phyloP scores from a whole-genome alignment of 2,797 vertebrate species.

The Syngnathus rostellatus region DNA sequence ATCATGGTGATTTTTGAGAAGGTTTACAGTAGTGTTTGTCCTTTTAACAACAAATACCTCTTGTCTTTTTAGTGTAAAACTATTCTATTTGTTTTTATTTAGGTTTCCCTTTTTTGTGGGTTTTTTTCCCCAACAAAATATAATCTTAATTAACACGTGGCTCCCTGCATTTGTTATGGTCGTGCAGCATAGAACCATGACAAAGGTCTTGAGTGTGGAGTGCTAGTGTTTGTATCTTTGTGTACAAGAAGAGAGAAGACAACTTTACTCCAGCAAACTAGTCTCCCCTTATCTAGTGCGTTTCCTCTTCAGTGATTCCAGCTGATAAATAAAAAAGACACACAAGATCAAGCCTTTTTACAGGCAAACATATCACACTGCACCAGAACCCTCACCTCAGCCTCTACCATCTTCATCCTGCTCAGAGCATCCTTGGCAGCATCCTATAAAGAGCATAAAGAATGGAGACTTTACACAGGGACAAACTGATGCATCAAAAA shows the following conservation, averaged over 20 bases:
- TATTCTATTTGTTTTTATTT: not conserved
- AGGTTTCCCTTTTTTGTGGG: not conserved
- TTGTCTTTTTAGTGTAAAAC: not conserved
- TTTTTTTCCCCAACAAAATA: not conserved
- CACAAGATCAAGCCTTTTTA: not conserved
- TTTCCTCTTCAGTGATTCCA: slow-evolving; percentile 65
- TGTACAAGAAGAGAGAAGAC: slow-evolving; percentile 9
- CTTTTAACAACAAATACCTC: not conserved
- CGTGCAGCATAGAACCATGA: slow-evolving; percentile 16
- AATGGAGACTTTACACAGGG: not conserved
- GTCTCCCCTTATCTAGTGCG: slow-evolving; percentile 47
- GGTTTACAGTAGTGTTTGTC: not conserved
- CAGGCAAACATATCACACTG: not conserved
- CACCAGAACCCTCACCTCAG: slow-evolving; percentile 65
- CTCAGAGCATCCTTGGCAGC: slow-evolving; percentile 83
- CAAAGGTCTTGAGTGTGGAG: slow-evolving; percentile 23
- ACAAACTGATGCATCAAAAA: not conserved
- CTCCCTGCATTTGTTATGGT: slow-evolving; percentile 32
- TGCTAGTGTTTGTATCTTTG: not conserved
- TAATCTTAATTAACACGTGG: slow-evolving; percentile 30
- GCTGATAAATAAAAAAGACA: slow-evolving; percentile 38
- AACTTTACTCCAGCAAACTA: slow-evolving; percentile 45
- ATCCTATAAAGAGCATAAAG: slow-evolving; percentile 59
- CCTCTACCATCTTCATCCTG: slow-evolving; percentile 78
- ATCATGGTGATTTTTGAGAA: not conserved